Percentiles rank a stretch among this genome's conserved stretches.
These are phyloP conservation scores for Melolontha melolontha DNA, from an alignment of 2,888 invertebrate genomes.

Conservation along the genomic window DNA sequence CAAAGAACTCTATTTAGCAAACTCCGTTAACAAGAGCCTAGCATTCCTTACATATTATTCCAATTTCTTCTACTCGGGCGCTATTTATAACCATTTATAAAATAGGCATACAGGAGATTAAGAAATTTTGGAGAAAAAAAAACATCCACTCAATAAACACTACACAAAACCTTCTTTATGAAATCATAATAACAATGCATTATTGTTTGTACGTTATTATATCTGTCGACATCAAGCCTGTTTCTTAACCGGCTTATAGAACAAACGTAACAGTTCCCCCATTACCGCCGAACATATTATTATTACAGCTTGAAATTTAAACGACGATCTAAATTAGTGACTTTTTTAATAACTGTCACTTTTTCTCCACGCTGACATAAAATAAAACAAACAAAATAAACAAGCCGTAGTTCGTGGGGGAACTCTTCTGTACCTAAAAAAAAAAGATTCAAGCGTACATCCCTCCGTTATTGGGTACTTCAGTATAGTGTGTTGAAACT, in stretches of 20 bases:
- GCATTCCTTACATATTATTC: slow-evolving; percentile 2
- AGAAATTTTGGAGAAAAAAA: slow-evolving; percentile 22
- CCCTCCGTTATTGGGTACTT: background rate
- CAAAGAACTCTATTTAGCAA: background rate
- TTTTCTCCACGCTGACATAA: slow-evolving; percentile 41
- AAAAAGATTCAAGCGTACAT: background rate
- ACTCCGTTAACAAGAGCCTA: background rate
- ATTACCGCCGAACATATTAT: slow-evolving; percentile 25
- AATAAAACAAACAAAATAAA: slow-evolving; percentile 42
- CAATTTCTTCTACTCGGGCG: slow-evolving; percentile 3
- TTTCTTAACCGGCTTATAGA: slow-evolving; percentile 16
- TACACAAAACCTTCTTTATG: slow-evolving; percentile 32
- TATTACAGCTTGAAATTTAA: slow-evolving; percentile 39
- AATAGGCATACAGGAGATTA: slow-evolving; percentile 9
- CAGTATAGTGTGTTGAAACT: background rate
- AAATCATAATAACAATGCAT: slow-evolving; percentile 35
- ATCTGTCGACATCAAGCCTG: slow-evolving; percentile 28
- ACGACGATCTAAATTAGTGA: slow-evolving; percentile 34
- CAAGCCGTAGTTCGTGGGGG: slow-evolving; percentile 15
- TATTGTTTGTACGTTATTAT: slow-evolving; percentile 34
- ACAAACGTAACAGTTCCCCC: slow-evolving; percentile 19
- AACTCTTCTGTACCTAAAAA: background rate
- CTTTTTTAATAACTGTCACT: slow-evolving; percentile 41
- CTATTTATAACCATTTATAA: slow-evolving; percentile 31
- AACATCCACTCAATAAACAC: slow-evolving; percentile 32